Evolutionary conservation across 2,113 vertebrate species (phyloP), one percentile per base, ranked within the genome.

Genomic region (Callaeas wilsoni): DNA sequence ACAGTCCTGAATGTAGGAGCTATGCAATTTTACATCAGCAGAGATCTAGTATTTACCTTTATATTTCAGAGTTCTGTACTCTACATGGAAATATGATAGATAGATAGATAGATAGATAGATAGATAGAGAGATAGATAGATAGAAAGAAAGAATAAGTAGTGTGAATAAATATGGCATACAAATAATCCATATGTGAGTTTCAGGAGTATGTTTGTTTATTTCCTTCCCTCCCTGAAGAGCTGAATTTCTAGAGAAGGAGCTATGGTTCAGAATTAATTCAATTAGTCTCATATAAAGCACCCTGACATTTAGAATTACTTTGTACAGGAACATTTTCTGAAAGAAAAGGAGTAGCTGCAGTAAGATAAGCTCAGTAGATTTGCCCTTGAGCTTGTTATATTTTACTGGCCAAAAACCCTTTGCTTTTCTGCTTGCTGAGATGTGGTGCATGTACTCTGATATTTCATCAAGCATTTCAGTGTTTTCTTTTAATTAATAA

Each of bases 271-370:
- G 56, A 86, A 92, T 78, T 50, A 74, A 75, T 89, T 87, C 62
- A 93, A 79, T 94, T 94, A 89, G 55, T 87, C 50, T 95, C 74
- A 82, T 85, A 52, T 83, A 91, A 87, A 68, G 12, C 39, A 84
- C 23, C 20, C 65, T 94, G 89, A 95, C 89, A 89, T 96, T 95
- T 89, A 53, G 46, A 87, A 79, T 63, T 57, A 85, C 37, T 95
- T 83, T 39, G 37, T 49, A 82, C 67, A 89, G 78, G 50, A 94
- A 89, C 17, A 60, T 53, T 52, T 81, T 87, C 53, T 75, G 42
- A 71, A 87, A 87, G 59, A 86, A 87, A 85, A 69, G 30, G 30
- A 87, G 39, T 25, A 91, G 62, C 49, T 76, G n/a, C 56, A 84
- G 18, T 42, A 84, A 92, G 16, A 82, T 79, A 84, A 96, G n/a